Conservation (phyloP, 2,113 vertebrate species). For the Pipa parva region DNA sequence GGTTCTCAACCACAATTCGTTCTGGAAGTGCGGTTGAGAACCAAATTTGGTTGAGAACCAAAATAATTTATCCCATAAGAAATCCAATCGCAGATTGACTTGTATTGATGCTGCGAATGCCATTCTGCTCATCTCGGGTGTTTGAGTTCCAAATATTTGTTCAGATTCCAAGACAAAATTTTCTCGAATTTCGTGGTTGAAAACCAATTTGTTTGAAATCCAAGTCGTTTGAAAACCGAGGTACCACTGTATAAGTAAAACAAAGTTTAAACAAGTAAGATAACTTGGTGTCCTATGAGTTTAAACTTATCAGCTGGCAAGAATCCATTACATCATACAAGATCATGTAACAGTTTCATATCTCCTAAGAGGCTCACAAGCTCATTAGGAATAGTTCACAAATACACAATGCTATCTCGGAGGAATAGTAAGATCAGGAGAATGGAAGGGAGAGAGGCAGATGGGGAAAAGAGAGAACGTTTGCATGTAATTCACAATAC, state of each 20-base stretch:
- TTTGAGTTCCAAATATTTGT: too few species aligned
- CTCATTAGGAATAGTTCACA: slow-evolving; percentile 23
- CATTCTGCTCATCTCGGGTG: too few species aligned
- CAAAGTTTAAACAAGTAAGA: background rate
- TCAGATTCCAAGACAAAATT: too few species aligned
- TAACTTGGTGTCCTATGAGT: slow-evolving; percentile 12
- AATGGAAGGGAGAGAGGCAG: slow-evolving; percentile 15
- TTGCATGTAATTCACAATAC: slow-evolving; percentile 1
- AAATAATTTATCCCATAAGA: background rate
- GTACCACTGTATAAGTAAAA: background rate
- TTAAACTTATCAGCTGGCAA: background rate
- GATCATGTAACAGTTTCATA: slow-evolving; percentile 12
- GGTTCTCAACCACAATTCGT: too few species aligned
- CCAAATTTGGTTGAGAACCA: too few species aligned
- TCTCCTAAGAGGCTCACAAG: slow-evolving; percentile 13
- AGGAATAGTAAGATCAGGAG: too few species aligned
- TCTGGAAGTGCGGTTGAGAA: too few species aligned
- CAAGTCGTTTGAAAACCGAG: too few species aligned
- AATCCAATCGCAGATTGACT: too few species aligned
- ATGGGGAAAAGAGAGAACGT: slow-evolving; percentile 22
- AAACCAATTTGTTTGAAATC: too few species aligned
- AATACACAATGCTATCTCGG: slow-evolving; percentile 3
- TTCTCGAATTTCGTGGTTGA: too few species aligned
- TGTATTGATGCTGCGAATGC: too few species aligned
- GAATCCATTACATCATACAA: slow-evolving; percentile 28